phyloP scores from a whole-genome alignment of 2,113 vertebrate genomes.

The Misgurnus mizolepis region DNA sequence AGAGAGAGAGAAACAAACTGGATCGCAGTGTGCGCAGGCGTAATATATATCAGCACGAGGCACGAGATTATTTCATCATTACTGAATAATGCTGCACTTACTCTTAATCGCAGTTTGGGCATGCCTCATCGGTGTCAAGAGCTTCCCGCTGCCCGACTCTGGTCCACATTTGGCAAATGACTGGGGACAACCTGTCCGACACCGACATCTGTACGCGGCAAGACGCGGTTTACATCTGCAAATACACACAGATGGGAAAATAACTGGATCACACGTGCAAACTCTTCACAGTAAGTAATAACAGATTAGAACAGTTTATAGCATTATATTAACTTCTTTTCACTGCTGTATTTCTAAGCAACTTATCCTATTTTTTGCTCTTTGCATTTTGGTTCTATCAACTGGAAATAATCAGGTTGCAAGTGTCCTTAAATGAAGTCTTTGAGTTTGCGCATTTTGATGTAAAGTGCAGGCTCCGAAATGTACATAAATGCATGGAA shows the following conservation, averaged over 20 bases:
- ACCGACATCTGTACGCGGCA: constrained; percentile 85
- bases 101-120: constrained; percentile 59
- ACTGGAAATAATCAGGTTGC: no score
- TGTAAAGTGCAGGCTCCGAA: no score
- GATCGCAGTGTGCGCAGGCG: neutral
- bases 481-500: no score
- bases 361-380: no score
- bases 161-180: constrained; percentile 81
- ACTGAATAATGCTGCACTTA: constrained; percentile 57
- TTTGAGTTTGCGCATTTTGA: no score
- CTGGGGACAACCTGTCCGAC: constrained; percentile 84
- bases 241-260: constrained; percentile 80
- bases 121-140: constrained; percentile 55
- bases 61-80: neutral
- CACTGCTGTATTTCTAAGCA: no score
- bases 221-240: constrained; percentile 81
- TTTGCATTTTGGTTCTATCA: no score
- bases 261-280: constrained; percentile 77
- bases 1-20: constrained; percentile 37
- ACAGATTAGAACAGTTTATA: neutral
- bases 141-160: constrained; percentile 73
- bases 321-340: no score
- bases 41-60: neutral
- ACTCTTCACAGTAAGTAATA: constrained; percentile 82
- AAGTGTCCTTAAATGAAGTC: no score